phyloP scores from a whole-genome alignment of 53 echinoderm and acorn worm species.

The Glandiceps talaboti region DNA sequence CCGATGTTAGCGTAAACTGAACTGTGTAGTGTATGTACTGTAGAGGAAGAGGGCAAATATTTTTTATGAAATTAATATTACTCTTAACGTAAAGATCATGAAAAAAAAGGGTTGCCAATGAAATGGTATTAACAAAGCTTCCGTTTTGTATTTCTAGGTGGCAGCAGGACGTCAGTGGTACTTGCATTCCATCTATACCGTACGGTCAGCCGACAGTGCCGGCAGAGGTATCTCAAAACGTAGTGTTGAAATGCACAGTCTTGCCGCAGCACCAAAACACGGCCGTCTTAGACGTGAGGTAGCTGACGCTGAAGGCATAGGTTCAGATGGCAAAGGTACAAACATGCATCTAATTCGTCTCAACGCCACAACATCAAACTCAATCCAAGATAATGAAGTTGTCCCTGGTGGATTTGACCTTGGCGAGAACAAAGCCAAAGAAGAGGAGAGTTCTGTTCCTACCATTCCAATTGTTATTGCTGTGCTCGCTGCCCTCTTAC shows the following conservation, averaged over 20 bases:
- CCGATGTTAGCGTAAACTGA: too few relatives aligned
- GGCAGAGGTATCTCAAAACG: conserved; percentile 60
- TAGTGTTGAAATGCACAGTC: conserved; percentile 42
- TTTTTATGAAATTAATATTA: too few relatives aligned
- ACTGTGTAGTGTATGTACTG: too few relatives aligned
- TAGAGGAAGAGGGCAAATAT: too few relatives aligned
- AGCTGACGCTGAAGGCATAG: conserved; percentile 10
- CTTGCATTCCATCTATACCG: conserved; percentile 86
- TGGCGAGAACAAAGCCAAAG: conserved; percentile 8
- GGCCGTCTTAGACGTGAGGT: conserved; percentile 24
- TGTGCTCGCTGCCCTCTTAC: conserved; percentile 25
- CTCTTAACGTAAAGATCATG: too few relatives aligned
- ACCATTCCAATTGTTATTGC: conserved; percentile 26
- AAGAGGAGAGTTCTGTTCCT: conserved; percentile 5
- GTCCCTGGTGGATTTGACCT: conserved; percentile 21
- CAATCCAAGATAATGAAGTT: conserved; percentile 4
- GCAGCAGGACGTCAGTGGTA: conserved; percentile 87
- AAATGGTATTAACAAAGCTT: too few relatives aligned
- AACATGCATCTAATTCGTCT: conserved; percentile 74
- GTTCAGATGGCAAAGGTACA: conserved; percentile 37
- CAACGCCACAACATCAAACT: background rate
- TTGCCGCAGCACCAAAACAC: conserved; percentile 9
- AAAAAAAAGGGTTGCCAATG: too few relatives aligned
- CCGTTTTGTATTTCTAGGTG: conserved; percentile 41
- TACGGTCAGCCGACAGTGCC: conserved; percentile 53